Percentiles rank a stretch among this genome's conserved stretches.
Conservation (phyloP, 1,140 invertebrate species). For the Drosophila orena region DNA sequence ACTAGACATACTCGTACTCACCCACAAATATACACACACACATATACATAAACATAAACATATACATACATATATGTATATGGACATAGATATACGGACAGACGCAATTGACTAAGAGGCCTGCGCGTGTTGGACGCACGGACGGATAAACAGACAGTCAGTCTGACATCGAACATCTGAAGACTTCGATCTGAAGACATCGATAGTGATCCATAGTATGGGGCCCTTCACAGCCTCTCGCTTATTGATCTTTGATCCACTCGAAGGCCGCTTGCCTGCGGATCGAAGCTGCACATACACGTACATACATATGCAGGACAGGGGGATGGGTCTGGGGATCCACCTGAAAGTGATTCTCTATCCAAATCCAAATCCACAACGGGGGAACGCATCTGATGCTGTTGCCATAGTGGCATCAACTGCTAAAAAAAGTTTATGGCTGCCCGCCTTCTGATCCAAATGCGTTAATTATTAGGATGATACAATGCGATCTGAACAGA, state of each 20-base stretch:
- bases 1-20: conserved; percentile 19
- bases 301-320: conserved; percentile 24
- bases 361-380: too few species aligned
- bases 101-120: conserved; percentile 58
- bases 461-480: conserved; percentile 70
- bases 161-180: conserved; percentile 46
- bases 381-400: background rate
- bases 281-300: conserved; percentile 24
- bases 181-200: conserved; percentile 5
- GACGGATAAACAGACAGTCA: conserved; percentile 53
- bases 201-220: conserved; percentile 8
- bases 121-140: conserved; percentile 68
- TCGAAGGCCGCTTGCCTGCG: background rate
- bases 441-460: conserved; percentile 58
- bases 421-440: conserved; percentile 60
- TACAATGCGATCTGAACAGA: conserved; percentile 35
- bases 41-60: too few species aligned
- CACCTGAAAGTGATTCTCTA: conserved; percentile 5
- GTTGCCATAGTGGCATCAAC: background rate
- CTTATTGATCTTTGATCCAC: conserved; percentile 13
- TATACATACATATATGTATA: background rate
- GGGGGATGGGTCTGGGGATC: background rate
- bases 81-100: conserved; percentile 9
- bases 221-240: conserved; percentile 21
- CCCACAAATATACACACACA: background rate